phyloP scores from a whole-genome alignment of 2,888 invertebrate species.

The Chydorus sphaericus region DNA sequence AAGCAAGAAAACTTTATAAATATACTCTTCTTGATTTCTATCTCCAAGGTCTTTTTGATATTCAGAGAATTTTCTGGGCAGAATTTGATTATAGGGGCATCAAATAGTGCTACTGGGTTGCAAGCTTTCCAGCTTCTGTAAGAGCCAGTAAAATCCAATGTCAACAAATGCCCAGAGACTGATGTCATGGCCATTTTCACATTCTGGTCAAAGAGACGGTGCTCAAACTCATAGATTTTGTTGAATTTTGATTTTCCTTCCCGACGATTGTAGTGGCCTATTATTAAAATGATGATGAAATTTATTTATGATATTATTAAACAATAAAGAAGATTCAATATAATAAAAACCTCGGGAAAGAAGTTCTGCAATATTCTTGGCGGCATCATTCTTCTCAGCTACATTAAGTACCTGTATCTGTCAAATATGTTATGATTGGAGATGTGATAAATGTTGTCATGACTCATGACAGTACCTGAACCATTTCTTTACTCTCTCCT shows the following conservation, averaged over 20 bases:
- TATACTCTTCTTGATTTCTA: slow-evolving; percentile 32
- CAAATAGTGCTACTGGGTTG: slow-evolving; percentile 68
- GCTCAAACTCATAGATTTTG: slow-evolving; percentile 88
- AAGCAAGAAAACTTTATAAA: too few relatives aligned
- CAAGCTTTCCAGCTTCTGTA: slow-evolving; percentile 70
- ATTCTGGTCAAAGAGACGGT: slow-evolving; percentile 53
- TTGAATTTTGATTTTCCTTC: slow-evolving; percentile 82
- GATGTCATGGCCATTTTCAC: slow-evolving; percentile 92
- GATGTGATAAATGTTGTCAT: not conserved
- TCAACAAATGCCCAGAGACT: slow-evolving; percentile 87
- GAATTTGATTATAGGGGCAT: slow-evolving; percentile 63
- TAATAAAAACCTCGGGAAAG: slow-evolving; percentile 48
- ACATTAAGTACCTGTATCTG: slow-evolving; percentile 75
- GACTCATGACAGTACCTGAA: not conserved
- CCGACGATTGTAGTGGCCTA: slow-evolving; percentile 34
- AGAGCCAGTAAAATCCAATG: slow-evolving; percentile 55
- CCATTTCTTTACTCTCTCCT: too few relatives aligned
- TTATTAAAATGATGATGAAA: not conserved
- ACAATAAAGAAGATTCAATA: slow-evolving; percentile 38
- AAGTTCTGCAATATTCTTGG: slow-evolving; percentile 80
- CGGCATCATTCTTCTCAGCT: slow-evolving; percentile 99
- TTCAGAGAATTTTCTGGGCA: slow-evolving; percentile 55
- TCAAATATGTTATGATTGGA: not conserved
- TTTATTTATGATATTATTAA: not conserved
- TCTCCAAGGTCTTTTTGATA: slow-evolving; percentile 46